These are phyloP conservation scores for Galerucella pusilla DNA, from an alignment of 2,888 invertebrate genomes.

Conservation along the genomic window DNA sequence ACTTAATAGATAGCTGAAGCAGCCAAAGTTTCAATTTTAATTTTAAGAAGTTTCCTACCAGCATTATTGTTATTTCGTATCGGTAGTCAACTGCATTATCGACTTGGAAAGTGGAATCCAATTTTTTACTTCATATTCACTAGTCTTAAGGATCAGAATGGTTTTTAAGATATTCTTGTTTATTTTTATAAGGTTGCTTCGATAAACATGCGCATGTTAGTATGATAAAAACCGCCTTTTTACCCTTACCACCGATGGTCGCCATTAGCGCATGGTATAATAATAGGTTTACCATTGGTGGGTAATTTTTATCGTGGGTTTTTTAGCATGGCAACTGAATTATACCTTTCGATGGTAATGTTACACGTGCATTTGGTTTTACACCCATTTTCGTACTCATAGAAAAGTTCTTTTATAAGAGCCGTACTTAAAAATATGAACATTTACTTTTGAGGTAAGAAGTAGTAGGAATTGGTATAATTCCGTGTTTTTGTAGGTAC, in stretches of 20 bases:
- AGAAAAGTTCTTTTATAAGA: no score
- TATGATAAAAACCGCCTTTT: slow-evolving; percentile 49
- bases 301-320: slow-evolving; percentile 56
- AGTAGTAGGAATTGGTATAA: no score
- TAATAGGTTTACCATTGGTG: slow-evolving; percentile 61
- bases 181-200: neutral
- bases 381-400: no score
- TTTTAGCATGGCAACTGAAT: slow-evolving; percentile 57
- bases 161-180: neutral
- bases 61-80: neutral
- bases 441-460: no score
- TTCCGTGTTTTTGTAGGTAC: no score
- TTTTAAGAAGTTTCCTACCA: neutral
- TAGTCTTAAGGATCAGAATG: neutral
- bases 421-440: no score
- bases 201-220: slow-evolving; percentile 21
- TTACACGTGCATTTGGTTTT: neutral
- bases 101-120: neutral
- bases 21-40: neutral
- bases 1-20: neutral
- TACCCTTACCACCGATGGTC: slow-evolving; percentile 55
- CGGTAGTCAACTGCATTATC: neutral
- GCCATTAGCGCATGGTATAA: slow-evolving; percentile 61
- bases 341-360: slow-evolving; percentile 20
- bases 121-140: neutral